These are phyloP conservation scores for Congeria kusceri DNA, from an alignment of 2,888 invertebrate species.

Conservation along the genomic window DNA sequence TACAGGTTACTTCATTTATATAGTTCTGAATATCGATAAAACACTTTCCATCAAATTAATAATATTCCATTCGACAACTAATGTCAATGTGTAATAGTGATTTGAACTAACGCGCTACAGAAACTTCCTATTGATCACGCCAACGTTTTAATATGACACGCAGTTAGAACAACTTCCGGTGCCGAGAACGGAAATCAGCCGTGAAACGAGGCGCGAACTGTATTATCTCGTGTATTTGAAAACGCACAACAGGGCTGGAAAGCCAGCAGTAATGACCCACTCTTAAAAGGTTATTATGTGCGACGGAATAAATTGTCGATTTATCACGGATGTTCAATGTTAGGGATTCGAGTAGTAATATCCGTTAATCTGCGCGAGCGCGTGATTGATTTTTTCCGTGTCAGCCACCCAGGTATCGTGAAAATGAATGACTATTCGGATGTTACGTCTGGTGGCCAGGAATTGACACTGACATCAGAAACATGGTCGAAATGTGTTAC, in stretches of 20 bases:
- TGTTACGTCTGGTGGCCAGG: constrained; percentile 76
- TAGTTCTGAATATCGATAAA: too few relatives aligned
- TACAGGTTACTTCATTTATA: too few relatives aligned
- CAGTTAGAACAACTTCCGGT: constrained; percentile 52
- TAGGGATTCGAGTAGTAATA: constrained; percentile 59
- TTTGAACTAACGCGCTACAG: too few relatives aligned
- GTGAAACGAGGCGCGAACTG: constrained; percentile 46
- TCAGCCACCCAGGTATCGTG: constrained; percentile 70
- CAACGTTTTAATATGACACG: too few relatives aligned
- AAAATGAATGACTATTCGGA: constrained; percentile 75
- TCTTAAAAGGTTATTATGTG: constrained; percentile 34
- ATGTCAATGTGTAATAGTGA: too few relatives aligned
- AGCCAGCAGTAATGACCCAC: constrained; percentile 10
- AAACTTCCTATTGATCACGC: too few relatives aligned
- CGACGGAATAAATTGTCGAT: constrained; percentile 30
- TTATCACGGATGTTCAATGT: constrained; percentile 45
- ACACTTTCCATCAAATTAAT: too few relatives aligned
- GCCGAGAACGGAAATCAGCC: constrained; percentile 31
- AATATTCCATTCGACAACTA: too few relatives aligned
- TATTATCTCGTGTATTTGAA: constrained; percentile 41
- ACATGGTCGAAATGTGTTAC: constrained; percentile 57
- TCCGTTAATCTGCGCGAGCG: constrained; percentile 30
- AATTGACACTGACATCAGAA: constrained; percentile 64
- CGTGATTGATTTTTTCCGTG: constrained; percentile 68
- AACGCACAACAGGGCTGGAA: constrained; percentile 29